phyloP scores from a whole-genome alignment of 2,888 invertebrate species.

The Fragum fragum region DNA sequence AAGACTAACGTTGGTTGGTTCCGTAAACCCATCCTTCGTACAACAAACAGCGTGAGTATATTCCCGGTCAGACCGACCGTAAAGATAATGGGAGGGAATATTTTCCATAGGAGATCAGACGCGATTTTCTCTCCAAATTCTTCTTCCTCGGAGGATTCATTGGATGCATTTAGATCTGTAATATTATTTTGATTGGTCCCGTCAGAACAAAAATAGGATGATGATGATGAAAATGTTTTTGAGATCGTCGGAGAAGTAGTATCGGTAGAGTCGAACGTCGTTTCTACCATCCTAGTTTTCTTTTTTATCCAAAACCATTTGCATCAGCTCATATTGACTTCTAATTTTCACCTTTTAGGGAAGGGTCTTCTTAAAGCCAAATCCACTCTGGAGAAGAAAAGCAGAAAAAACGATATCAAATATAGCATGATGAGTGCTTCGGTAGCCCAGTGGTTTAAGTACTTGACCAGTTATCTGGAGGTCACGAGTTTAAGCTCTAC shows the following conservation, averaged over 20 bases:
- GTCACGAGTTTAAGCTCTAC: too few relatives aligned
- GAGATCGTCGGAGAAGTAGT: background rate
- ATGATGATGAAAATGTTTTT: background rate
- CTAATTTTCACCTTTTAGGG: too few relatives aligned
- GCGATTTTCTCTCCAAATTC: background rate
- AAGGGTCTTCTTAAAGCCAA: too few relatives aligned
- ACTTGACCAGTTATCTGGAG: too few relatives aligned
- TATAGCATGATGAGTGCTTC: too few relatives aligned
- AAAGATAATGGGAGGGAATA: conserved; percentile 66
- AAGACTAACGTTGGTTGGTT: conserved; percentile 68
- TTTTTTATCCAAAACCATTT: too few relatives aligned
- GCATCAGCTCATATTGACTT: too few relatives aligned
- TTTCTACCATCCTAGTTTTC: background rate
- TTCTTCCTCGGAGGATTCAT: background rate
- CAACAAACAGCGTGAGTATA: conserved; percentile 62
- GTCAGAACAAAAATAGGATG: background rate
- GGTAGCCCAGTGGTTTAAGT: too few relatives aligned
- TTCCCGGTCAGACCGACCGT: conserved; percentile 68
- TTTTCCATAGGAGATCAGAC: conserved; percentile 63
- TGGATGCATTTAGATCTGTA: background rate
- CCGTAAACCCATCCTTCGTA: conserved; percentile 57
- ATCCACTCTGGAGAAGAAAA: too few relatives aligned
- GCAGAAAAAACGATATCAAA: too few relatives aligned
- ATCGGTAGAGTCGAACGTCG: background rate
- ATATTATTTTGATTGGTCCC: background rate